A percentile compares a stretch with the other conserved stretches of the same genome.
Conservation (phyloP, 2,888 invertebrate species). For the Oscheius onirici region DNA sequence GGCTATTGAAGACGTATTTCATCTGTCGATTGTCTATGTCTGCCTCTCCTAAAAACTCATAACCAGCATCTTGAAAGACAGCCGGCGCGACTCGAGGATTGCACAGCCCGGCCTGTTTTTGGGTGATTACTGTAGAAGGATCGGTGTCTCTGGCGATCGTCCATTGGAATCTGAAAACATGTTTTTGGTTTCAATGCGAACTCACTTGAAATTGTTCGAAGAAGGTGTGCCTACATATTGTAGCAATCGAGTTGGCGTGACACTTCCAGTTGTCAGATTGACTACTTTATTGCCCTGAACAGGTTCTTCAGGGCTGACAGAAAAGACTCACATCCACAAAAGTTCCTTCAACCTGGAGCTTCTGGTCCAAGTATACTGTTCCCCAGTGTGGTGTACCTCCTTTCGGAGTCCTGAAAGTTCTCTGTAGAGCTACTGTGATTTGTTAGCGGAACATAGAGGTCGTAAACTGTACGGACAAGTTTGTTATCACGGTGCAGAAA, state of each 20-base stretch:
- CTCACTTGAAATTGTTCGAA: conserved; percentile 48
- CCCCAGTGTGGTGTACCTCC: conserved; percentile 51
- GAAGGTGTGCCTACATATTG: conserved; percentile 45
- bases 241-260: conserved; percentile 36
- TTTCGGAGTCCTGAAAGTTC: conserved; percentile 39
- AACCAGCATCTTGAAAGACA: conserved; percentile 42
- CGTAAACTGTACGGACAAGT: no score
- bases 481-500: no score
- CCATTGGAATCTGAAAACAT: conserved; percentile 44
- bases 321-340: conserved; percentile 37
- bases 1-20: conserved; percentile 42
- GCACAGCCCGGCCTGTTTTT: conserved; percentile 36
- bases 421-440: no score
- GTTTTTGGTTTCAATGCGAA: background rate
- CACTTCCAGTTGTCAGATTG: background rate
- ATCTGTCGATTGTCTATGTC: conserved; percentile 47
- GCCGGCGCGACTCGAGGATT: conserved; percentile 48
- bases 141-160: conserved; percentile 41
- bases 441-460: no score
- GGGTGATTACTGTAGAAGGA: conserved; percentile 44
- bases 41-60: conserved; percentile 49
- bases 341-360: conserved; percentile 40
- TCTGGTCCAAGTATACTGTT: conserved; percentile 32
- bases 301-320: background rate
- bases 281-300: conserved; percentile 5